Percentiles rank a stretch among this genome's conserved stretches.
Evolutionary conservation across 1,140 invertebrate species (phyloP).

Genomic region (Polypedilum vanderplanki): DNA sequence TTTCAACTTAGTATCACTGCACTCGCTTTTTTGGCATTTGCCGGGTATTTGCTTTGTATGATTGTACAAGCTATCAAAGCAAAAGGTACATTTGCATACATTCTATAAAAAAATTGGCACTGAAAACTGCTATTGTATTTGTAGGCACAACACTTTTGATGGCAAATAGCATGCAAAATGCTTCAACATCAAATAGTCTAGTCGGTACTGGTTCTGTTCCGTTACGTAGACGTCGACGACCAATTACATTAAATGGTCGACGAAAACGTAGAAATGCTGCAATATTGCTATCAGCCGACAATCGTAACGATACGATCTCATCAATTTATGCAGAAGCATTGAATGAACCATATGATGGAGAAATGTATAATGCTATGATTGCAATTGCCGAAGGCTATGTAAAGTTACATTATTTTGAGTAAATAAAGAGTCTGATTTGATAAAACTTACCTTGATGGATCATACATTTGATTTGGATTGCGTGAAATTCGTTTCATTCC

Average conservation of each 20-base stretch:
- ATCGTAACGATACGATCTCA: slow-evolving; percentile 14
- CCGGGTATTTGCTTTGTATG: slow-evolving; percentile 66
- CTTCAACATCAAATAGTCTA: slow-evolving; percentile 10
- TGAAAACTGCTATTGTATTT: neutral
- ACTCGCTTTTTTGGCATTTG: slow-evolving; percentile 68
- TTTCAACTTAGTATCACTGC: slow-evolving; percentile 66
- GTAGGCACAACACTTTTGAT: neutral
- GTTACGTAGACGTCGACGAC: neutral
- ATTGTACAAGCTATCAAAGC: slow-evolving; percentile 61
- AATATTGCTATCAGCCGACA: neutral
- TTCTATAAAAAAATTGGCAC: neutral
- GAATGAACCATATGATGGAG: slow-evolving; percentile 41
- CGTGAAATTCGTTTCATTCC: slow-evolving; percentile 53
- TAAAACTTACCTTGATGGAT: slow-evolving; percentile 40
- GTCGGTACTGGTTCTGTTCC: neutral
- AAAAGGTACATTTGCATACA: slow-evolving; percentile 42
- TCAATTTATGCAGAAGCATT: slow-evolving; percentile 30
- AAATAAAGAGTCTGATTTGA: slow-evolving; percentile 8
- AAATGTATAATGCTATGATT: slow-evolving; percentile 47
- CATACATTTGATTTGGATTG: slow-evolving; percentile 41
- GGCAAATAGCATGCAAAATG: neutral
- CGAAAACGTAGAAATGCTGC: neutral
- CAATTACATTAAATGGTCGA: neutral
- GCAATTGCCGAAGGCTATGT: slow-evolving; percentile 50
- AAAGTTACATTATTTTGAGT: slow-evolving; percentile 25